Conservation (phyloP, 1,140 invertebrate species). For the Microplitis demolitor region DNA sequence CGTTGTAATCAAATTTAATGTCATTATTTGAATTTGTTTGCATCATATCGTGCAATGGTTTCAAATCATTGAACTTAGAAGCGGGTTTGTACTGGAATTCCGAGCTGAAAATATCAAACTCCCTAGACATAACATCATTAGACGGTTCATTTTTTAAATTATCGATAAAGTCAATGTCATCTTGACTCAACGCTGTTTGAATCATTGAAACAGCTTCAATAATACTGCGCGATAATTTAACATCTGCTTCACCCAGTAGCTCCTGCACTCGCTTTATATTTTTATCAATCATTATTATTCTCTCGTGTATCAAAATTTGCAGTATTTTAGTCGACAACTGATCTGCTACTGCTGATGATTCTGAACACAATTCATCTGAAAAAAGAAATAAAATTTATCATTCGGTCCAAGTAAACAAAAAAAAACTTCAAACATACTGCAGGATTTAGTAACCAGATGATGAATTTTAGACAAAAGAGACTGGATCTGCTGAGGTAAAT, state of each 20-base stretch:
- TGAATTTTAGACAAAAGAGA: conserved; percentile 6
- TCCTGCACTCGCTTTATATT: conserved; percentile 3
- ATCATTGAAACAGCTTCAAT: background rate
- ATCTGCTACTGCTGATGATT: background rate
- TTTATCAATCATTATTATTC: background rate
- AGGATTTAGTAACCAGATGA: conserved; percentile 4
- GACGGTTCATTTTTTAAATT: background rate
- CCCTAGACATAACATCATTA: background rate
- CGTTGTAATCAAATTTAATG: conserved; percentile 25
- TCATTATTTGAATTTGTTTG: conserved; percentile 20
- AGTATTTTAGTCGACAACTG: conserved; percentile 4
- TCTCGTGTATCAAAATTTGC: background rate
- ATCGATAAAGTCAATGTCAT: background rate
- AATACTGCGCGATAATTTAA: background rate
- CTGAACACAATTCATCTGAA: conserved; percentile 8
- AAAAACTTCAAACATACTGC: conserved; percentile 7
- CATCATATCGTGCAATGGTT: conserved; percentile 38
- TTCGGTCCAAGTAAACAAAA: background rate
- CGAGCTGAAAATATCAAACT: background rate
- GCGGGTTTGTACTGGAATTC: background rate
- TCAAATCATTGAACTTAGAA: background rate
- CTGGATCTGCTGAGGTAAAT: background rate
- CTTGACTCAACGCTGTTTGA: conserved; percentile 2
- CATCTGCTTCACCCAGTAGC: background rate
- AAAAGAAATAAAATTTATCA: background rate